A percentile compares a stretch with the other conserved stretches of the same genome.
Evolutionary conservation across 2,797 vertebrate species (phyloP).

Genomic region (Tangara arthus): DNA sequence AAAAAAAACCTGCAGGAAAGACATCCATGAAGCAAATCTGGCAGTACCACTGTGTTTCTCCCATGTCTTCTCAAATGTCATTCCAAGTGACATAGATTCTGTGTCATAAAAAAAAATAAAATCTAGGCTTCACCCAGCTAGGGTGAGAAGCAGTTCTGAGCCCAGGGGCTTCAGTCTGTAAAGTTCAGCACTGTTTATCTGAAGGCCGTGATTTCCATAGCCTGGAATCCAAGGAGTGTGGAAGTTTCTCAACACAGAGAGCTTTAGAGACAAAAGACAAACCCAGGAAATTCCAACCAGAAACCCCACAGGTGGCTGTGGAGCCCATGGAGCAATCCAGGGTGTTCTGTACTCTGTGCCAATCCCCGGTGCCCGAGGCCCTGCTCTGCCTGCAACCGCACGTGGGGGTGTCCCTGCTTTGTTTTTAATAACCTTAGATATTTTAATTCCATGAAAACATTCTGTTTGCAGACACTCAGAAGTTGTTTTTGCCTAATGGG

Average conservation of each 20-base stretch:
- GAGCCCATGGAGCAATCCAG: neutral
- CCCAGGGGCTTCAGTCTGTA: neutral
- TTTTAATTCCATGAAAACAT: neutral
- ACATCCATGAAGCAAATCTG: neutral
- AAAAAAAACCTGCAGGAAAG: neutral
- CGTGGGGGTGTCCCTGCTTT: neutral
- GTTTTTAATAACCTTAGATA: neutral
- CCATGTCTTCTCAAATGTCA: neutral
- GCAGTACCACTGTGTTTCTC: neutral
- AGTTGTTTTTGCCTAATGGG: constrained; percentile 4
- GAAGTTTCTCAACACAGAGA: neutral
- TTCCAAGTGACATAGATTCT: neutral
- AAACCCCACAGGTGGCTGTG: neutral
- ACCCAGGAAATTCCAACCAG: neutral
- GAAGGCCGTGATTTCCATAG: neutral
- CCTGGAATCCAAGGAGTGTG: fast-evolving
- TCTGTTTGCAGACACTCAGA: neutral
- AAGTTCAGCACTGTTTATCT: neutral
- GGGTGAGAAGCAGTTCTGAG: neutral
- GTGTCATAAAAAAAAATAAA: neutral
- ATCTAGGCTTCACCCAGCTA: neutral
- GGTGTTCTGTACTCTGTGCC: neutral
- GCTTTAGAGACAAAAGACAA: neutral
- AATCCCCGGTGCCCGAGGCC: neutral
- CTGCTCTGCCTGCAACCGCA: neutral